These are phyloP conservation scores for Calliopum simillimum DNA, from an alignment of 2,888 invertebrate genomes.

Conservation along the genomic window DNA sequence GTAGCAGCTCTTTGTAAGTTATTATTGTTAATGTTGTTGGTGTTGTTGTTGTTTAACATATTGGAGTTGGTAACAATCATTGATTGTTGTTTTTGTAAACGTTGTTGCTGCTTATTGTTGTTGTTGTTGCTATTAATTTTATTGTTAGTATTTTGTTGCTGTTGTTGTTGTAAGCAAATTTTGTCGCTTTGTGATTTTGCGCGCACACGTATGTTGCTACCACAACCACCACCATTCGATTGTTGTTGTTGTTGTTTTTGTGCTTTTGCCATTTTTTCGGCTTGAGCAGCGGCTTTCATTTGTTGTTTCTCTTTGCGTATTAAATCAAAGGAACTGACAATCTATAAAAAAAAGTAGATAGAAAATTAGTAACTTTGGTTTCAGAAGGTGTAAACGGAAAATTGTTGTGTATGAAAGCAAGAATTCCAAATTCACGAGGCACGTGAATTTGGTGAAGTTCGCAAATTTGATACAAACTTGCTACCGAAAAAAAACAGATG, in stretches of 20 bases:
- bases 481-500: too few relatives aligned
- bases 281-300: slow-evolving; percentile 49
- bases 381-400: too few relatives aligned
- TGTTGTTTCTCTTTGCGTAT: slow-evolving; percentile 63
- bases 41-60: slow-evolving; percentile 43
- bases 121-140: slow-evolving; percentile 29
- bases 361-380: slow-evolving; percentile 4
- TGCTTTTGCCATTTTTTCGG: slow-evolving; percentile 46
- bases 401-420: too few relatives aligned
- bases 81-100: slow-evolving; percentile 48
- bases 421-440: too few relatives aligned
- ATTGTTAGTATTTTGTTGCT: slow-evolving; percentile 33
- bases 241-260: slow-evolving; percentile 32
- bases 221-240: slow-evolving; percentile 3
- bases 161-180: slow-evolving; percentile 45
- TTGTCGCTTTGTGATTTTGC: slow-evolving; percentile 61
- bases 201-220: slow-evolving; percentile 47
- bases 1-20: slow-evolving; percentile 49
- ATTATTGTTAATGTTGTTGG: slow-evolving; percentile 31
- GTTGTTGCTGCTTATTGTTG: slow-evolving; percentile 43
- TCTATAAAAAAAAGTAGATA: slow-evolving; percentile 47
- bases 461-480: too few relatives aligned
- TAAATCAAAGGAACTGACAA: slow-evolving; percentile 62
- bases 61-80: slow-evolving; percentile 48
- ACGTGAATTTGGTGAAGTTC: too few relatives aligned